Percentiles rank a stretch among this genome's conserved stretches.
Evolutionary conservation across 2,888 invertebrate genomes (phyloP).

Genomic region (Cepaea hortensis): DNA sequence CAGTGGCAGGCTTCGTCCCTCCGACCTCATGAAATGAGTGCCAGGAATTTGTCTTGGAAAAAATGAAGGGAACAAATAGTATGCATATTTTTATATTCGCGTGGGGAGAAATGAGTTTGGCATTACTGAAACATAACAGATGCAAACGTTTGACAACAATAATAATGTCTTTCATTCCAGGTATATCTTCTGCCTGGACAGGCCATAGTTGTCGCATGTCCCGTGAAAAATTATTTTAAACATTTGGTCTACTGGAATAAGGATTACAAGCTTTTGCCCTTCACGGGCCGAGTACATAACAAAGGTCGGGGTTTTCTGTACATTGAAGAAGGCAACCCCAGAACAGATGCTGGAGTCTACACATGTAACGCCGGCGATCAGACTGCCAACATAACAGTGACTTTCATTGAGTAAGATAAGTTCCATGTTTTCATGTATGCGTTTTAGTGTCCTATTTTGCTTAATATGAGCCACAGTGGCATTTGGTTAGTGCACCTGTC

Average conservation of each 20-base stretch:
- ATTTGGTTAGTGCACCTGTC: too few species aligned
- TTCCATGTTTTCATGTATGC: neutral
- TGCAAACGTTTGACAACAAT: too few species aligned
- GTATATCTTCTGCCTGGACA: slow-evolving; percentile 65
- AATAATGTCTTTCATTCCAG: slow-evolving; percentile 54
- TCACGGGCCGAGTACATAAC: slow-evolving; percentile 62
- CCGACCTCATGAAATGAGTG: too few species aligned
- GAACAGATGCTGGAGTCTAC: slow-evolving; percentile 62
- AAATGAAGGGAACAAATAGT: too few species aligned
- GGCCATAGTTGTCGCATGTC: slow-evolving; percentile 66
- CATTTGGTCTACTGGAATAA: slow-evolving; percentile 69
- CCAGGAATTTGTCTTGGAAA: too few species aligned
- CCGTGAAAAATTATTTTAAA: slow-evolving; percentile 66
- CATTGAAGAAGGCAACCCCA: slow-evolving; percentile 60
- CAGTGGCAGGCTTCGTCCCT: too few species aligned
- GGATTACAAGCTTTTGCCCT: slow-evolving; percentile 62
- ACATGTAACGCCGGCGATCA: slow-evolving; percentile 65
- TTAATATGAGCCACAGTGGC: neutral
- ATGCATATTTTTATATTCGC: too few species aligned
- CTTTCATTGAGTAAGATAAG: slow-evolving; percentile 53
- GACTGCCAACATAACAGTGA: slow-evolving; percentile 60
- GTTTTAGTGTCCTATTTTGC: neutral
- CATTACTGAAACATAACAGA: too few species aligned
- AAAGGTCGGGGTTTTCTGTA: slow-evolving; percentile 56
- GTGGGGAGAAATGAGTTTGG: too few species aligned